Conservation (phyloP, 2,888 invertebrate genomes). For the Lumbricus terrestris region DNA sequence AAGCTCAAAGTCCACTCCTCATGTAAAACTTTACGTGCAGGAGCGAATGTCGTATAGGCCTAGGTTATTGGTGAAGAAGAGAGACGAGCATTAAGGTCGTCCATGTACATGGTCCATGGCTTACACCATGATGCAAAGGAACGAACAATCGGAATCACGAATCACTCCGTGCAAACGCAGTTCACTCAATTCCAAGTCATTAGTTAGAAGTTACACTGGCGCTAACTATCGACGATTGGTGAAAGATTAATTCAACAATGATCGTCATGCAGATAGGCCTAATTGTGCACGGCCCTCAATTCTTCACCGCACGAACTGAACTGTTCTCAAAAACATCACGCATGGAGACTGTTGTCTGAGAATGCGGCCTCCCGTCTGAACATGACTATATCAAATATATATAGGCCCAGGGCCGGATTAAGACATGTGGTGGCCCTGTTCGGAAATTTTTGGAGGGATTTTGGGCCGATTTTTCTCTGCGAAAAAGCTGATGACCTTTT, state of each 20-base stretch:
- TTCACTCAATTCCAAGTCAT: neutral
- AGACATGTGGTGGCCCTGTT: too few species aligned
- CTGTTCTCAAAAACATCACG: neutral
- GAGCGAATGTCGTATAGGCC: neutral
- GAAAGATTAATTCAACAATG: neutral
- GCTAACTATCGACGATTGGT: neutral
- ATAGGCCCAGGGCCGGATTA: too few species aligned
- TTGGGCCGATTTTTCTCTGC: too few species aligned
- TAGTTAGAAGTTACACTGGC: neutral
- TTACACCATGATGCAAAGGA: too few species aligned
- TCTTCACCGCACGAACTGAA: neutral
- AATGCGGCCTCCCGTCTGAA: neutral
- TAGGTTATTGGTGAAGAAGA: too few species aligned
- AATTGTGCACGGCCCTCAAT: neutral
- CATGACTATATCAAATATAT: neutral
- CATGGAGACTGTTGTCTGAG: neutral
- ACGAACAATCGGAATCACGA: neutral
- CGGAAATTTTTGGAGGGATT: too few species aligned
- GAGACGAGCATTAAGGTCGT: too few species aligned
- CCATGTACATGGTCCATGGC: neutral
- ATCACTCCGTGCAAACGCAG: neutral
- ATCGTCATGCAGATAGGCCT: neutral
- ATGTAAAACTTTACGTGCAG: neutral
- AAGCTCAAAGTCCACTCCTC: too few species aligned
- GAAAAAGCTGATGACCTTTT: too few species aligned